Conservation (phyloP, 2,797 vertebrate genomes). For the Acanthurus tractus region DNA sequence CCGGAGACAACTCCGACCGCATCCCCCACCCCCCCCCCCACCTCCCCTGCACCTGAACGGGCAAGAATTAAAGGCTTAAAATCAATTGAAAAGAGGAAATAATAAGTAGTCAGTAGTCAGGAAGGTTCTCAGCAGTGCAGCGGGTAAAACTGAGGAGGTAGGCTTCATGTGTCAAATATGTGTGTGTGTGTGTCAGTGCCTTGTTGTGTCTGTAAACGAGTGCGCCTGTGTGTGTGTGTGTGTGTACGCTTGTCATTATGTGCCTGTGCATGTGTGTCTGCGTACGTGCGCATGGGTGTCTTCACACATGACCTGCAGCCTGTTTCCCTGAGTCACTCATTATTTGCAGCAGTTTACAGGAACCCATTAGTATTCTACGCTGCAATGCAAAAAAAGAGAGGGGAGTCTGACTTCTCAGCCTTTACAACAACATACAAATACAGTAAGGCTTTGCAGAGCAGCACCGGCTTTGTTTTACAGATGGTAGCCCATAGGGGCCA, state of each 20-base stretch:
- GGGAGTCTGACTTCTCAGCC: slow-evolving; percentile 52
- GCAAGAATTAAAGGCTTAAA: slow-evolving; percentile 24
- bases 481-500: slow-evolving; percentile 81
- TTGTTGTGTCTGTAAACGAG: slow-evolving; percentile 25
- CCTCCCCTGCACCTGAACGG: not conserved
- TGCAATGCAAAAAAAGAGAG: slow-evolving; percentile 23
- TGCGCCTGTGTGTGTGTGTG: slow-evolving; percentile 3
- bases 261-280: not conserved
- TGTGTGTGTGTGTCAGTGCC: slow-evolving; percentile 16
- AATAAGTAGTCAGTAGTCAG: slow-evolving; percentile 27
- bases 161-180: slow-evolving; percentile 13
- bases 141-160: slow-evolving; percentile 32
- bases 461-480: slow-evolving; percentile 70
- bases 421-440: slow-evolving; percentile 43
- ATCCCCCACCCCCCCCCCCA: not conserved
- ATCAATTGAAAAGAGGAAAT: slow-evolving; percentile 32
- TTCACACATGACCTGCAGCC: slow-evolving; percentile 63
- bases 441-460: slow-evolving; percentile 56
- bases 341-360: slow-evolving; percentile 50
- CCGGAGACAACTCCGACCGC: slow-evolving; percentile 33
- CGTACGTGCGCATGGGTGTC: slow-evolving; percentile 10
- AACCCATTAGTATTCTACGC: slow-evolving; percentile 63
- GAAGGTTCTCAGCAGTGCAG: slow-evolving; percentile 18
- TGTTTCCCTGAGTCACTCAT: slow-evolving; percentile 63
- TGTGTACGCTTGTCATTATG: not conserved